phyloP scores from a whole-genome alignment of 2,113 vertebrate species.

The Redunca redunca region DNA sequence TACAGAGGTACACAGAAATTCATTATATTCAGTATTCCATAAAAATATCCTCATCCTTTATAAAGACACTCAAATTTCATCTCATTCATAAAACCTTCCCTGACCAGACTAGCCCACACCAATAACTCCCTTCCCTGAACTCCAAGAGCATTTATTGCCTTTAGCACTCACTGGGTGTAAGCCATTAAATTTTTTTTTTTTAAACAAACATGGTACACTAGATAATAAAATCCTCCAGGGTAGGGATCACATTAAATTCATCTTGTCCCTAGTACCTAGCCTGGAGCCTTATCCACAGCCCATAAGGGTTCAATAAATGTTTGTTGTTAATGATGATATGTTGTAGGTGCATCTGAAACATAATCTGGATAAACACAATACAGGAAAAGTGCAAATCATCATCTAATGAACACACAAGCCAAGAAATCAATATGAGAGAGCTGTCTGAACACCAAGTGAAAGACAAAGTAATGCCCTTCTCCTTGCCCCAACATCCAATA shows the following conservation, averaged over 20 bases:
- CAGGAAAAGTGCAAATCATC: slow-evolving; percentile 81
- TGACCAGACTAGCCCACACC: not conserved
- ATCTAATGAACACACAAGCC: slow-evolving; percentile 76
- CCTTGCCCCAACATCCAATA: slow-evolving; percentile 50
- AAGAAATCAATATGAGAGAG: slow-evolving; percentile 80
- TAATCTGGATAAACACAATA: slow-evolving; percentile 65
- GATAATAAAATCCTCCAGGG: slow-evolving; percentile 9
- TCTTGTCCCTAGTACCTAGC: slow-evolving; percentile 28
- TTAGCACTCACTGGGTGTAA: not conserved
- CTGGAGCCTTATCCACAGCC: slow-evolving; percentile 3
- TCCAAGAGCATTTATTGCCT: not conserved
- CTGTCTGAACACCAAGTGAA: slow-evolving; percentile 65
- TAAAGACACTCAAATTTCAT: not conserved
- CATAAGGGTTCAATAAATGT: slow-evolving; percentile 60
- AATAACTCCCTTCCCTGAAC: not conserved
- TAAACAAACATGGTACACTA: not conserved
- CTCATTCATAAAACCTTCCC: not conserved
- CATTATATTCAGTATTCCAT: not conserved
- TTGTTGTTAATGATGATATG: slow-evolving; percentile 58
- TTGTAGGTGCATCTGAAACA: slow-evolving; percentile 48
- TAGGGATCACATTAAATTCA: slow-evolving; percentile 15
- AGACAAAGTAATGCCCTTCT: slow-evolving; percentile 73
- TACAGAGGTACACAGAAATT: not conserved
- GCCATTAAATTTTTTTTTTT: not conserved
- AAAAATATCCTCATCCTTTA: not conserved